phyloP scores from a whole-genome alignment of 2,888 invertebrate genomes.

The Operophtera brumata region DNA sequence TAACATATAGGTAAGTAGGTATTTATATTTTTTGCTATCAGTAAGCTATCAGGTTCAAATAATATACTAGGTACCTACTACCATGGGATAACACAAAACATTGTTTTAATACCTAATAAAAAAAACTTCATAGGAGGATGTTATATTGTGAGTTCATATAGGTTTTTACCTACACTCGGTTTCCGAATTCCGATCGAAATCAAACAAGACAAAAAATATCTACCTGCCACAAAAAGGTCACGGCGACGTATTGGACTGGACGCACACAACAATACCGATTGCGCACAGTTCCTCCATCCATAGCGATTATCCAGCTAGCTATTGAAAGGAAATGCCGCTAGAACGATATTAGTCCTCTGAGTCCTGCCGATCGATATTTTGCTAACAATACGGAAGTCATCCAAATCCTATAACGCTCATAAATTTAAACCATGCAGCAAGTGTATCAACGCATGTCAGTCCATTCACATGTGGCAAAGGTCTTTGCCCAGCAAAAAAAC shows the following conservation, averaged over 20 bases:
- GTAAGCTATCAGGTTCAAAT: too few relatives aligned
- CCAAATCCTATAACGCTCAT: conserved; percentile 49
- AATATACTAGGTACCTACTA: too few relatives aligned
- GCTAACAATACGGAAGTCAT: conserved; percentile 65
- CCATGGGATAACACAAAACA: too few relatives aligned
- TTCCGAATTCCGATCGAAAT: conserved; percentile 59
- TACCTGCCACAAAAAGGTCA: conserved; percentile 68
- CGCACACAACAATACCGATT: conserved; percentile 53
- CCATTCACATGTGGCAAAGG: conserved; percentile 36
- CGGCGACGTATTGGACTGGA: conserved; percentile 54
- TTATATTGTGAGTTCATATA: background rate
- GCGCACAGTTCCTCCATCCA: conserved; percentile 61
- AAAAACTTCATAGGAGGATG: background rate
- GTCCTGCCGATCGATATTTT: conserved; percentile 73
- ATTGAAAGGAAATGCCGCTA: conserved; percentile 60
- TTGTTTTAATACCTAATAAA: too few relatives aligned
- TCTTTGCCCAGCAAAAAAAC: conserved; percentile 49
- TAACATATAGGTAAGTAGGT: background rate
- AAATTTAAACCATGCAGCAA: conserved; percentile 8
- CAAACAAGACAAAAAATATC: conserved; percentile 64
- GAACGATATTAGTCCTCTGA: conserved; percentile 36
- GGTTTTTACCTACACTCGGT: conserved; percentile 19
- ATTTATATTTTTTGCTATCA: background rate
- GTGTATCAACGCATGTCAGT: conserved; percentile 16
- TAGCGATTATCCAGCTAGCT: conserved; percentile 59